phyloP scores from a whole-genome alignment of 2,113 vertebrate genomes.

The Ictalurus furcatus region DNA sequence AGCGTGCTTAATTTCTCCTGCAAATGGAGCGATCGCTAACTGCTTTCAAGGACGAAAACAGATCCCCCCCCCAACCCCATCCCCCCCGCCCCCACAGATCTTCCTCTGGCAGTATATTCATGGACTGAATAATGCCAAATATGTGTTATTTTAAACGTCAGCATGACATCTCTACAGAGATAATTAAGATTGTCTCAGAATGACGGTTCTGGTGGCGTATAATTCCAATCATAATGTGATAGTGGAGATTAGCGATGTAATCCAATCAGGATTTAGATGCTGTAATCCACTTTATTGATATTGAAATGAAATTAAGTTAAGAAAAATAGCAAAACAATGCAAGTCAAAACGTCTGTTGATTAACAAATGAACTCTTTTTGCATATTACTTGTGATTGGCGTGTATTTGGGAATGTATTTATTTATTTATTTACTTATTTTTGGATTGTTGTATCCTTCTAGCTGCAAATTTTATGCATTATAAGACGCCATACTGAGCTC shows the following conservation, averaged over 20 bases:
- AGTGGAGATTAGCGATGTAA: constrained; percentile 79
- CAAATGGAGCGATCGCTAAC: not conserved
- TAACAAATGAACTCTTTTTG: not conserved
- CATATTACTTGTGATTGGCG: not conserved
- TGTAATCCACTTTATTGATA: constrained; percentile 78
- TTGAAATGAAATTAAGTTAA: constrained; percentile 70
- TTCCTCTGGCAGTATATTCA: not conserved
- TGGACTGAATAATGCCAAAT: not conserved
- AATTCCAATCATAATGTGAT: constrained; percentile 75
- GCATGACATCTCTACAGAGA: not conserved
- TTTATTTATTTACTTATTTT: too few relatives aligned
- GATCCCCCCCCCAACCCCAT: too few relatives aligned
- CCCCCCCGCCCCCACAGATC: not conserved
- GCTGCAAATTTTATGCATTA: not conserved
- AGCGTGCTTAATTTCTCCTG: not conserved
- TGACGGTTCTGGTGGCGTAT: constrained; percentile 60
- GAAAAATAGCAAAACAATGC: not conserved
- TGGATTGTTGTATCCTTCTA: not conserved
- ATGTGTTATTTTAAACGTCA: not conserved
- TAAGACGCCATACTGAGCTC: not conserved
- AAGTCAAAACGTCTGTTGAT: constrained; percentile 1
- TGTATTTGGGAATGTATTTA: not conserved
- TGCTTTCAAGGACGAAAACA: not conserved
- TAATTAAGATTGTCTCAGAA: constrained; percentile 45
- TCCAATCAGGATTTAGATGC: constrained; percentile 76